Evolutionary conservation across 2,888 invertebrate species (phyloP), one percentile per base, ranked within the genome.

Genomic region (Coremacera marginata): DNA sequence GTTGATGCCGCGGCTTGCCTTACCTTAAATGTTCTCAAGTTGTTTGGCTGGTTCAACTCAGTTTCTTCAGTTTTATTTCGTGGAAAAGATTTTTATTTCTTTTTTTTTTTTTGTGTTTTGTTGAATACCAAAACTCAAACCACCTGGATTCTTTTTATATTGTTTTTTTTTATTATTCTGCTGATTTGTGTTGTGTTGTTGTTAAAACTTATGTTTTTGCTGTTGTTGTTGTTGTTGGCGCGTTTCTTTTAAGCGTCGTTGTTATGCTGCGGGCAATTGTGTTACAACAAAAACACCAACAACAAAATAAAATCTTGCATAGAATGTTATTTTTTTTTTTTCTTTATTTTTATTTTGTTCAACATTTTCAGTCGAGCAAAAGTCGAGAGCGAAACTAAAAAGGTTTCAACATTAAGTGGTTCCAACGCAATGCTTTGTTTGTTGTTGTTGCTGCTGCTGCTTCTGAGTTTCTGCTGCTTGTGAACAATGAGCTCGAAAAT

Each of bases 31-130:
- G 78, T 70, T 63, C 70, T 76, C 76, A 82, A 85, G 86, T 83
- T 84, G 85, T 82, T 85, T 80, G 84, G 86, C 86, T 85, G 84
- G 86, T 85, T 86, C 86, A 65, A 27, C 84, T 81, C 67, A 63
- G 55, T 68, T 78, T 76, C 77, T 81, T 79, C 77, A 80, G 78
- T 73, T 83, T 44, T 63, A 55, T 65, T 74, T 74, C 74, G 74
- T 74, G 74, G 67, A 74, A 74, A 65, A 27, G 34, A 31, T 76
- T 80, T 74, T 73, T 31, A 49, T 34, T 74, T 9, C 5, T 65
- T n/a, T n/a, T n/a, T 63, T 52, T n/a, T 25, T 25, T 68, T 75
- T 55, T 55, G 34, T 73, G 52, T 80, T 84, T 85, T 84, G 82
- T 80, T 82, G 83, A 80, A 82, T 82, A 80, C 84, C 84, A 77